Conservation (phyloP, 2,888 invertebrate species). For the Zygaena filipendulae region DNA sequence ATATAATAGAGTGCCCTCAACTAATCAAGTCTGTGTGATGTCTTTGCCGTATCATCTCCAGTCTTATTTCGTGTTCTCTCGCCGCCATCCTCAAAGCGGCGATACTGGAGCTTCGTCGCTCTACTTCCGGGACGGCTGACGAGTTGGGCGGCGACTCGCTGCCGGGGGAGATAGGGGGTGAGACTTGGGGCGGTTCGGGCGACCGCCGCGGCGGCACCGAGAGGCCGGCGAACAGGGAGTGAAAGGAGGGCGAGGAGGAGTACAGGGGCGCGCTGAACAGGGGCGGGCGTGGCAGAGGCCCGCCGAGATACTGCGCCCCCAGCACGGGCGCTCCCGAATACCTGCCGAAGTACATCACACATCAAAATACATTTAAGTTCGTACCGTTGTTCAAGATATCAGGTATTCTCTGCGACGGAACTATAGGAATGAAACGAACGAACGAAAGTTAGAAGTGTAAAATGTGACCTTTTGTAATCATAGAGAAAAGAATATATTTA, state of each 20-base stretch:
- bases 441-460: no score
- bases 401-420: no score
- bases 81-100: conserved; percentile 89
- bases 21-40: conserved; percentile 81
- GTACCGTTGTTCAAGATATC: no score
- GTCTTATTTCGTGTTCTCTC: conserved; percentile 86
- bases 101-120: conserved; percentile 87
- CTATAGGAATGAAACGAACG: no score
- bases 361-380: not conserved
- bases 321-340: conserved; percentile 47
- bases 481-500: no score
- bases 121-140: conserved; percentile 74
- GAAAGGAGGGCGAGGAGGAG: conserved; percentile 64
- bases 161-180: conserved; percentile 65
- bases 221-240: conserved; percentile 50
- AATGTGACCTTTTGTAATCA: no score
- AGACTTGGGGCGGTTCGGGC: conserved; percentile 54
- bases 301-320: conserved; percentile 63
- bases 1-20: conserved; percentile 46
- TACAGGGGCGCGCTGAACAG: conserved; percentile 74
- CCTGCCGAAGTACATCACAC: no score
- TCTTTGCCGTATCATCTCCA: conserved; percentile 85
- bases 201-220: conserved; percentile 59
- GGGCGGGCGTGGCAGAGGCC: conserved; percentile 50
- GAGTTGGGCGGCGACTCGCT: conserved; percentile 61